Base-by-base conservation (phyloP, 2,113 vertebrate species). In the Dicaeum eximium region DNA sequence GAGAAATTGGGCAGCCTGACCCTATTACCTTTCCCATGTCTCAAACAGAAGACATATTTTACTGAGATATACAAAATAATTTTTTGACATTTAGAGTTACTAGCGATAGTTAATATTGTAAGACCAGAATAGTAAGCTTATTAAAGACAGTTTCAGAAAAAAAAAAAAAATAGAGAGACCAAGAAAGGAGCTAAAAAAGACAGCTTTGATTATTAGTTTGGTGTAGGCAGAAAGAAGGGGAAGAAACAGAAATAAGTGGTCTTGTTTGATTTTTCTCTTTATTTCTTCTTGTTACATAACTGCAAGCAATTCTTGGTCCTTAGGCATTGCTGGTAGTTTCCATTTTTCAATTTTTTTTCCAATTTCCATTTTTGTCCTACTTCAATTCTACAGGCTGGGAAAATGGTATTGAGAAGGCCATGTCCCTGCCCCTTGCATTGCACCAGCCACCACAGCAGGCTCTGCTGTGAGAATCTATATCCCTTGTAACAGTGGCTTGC, bases 41-140 rank as follows among this genome's bases (percentile, higher is more conserved):
- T 95, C 45, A 84, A 50, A 77, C 45, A 94, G 80, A 75, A 79
- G n/a, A 70, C 8, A 33, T 45, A 69, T 65, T 87, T 91, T 86
- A 31, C n/a, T 87, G 70, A 84, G 45, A 80, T 50, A 45, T 4
- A 9, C 28, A 84, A 79, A 89, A 89, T 42, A 2, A 2, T 2
- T 42, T 77, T 80, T 89, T 85, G n/a, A 81, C 27, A 53, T 8
- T 37, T 45, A 75, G 21, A 61, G 10, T 79, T 78, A 61, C 31
- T 54, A 56, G 15, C 42, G 28, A 91, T 82, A 87, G 23, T 45
- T 82, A 92, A 60, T 77, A 31, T 53, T 62, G 33, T 65, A 87
- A 50, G 50, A 40, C 31, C 23, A 74, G 78, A 87, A 78, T 4
- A 42, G 22, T 54, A 69, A 85, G 11, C 3, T 48, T 85, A 61